These are phyloP conservation scores for Cheilosia soror DNA, from an alignment of 2,888 invertebrate species.

Conservation along the genomic window DNA sequence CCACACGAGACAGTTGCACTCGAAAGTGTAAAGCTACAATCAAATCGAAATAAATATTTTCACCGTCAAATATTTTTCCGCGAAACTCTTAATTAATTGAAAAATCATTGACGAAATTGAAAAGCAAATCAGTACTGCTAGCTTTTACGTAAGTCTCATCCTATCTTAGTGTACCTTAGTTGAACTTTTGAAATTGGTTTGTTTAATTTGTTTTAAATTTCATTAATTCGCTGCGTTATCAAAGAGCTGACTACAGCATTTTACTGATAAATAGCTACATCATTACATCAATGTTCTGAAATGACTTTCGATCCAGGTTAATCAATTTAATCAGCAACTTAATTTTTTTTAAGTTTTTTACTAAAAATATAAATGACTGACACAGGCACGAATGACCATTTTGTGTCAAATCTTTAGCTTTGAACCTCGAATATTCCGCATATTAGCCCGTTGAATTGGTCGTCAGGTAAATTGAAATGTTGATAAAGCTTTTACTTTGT, in stretches of 20 bases:
- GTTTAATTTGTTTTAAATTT: constrained; percentile 1
- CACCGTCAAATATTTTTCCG: too few relatives aligned
- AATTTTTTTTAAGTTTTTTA: too few relatives aligned
- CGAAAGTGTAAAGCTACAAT: too few relatives aligned
- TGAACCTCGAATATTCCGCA: too few relatives aligned
- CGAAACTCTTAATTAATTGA: neutral
- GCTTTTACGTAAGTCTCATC: neutral
- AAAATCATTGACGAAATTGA: neutral
- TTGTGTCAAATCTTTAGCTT: too few relatives aligned
- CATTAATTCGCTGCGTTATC: neutral
- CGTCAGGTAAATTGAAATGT: too few relatives aligned
- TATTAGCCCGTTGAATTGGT: too few relatives aligned
- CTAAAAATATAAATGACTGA: too few relatives aligned
- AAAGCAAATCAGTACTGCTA: neutral
- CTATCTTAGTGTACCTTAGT: neutral
- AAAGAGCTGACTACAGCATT: neutral
- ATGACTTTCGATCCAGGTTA: too few relatives aligned
- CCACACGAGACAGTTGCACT: neutral
- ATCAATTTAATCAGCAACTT: neutral
- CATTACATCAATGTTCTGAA: neutral
- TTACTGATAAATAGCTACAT: neutral
- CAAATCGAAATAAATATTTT: too few relatives aligned
- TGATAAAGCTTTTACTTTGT: too few relatives aligned
- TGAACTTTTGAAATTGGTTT: neutral
- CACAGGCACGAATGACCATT: too few relatives aligned